Base-by-base conservation (phyloP, 2,888 invertebrate species). In the Tricholauxania praeusta region DNA sequence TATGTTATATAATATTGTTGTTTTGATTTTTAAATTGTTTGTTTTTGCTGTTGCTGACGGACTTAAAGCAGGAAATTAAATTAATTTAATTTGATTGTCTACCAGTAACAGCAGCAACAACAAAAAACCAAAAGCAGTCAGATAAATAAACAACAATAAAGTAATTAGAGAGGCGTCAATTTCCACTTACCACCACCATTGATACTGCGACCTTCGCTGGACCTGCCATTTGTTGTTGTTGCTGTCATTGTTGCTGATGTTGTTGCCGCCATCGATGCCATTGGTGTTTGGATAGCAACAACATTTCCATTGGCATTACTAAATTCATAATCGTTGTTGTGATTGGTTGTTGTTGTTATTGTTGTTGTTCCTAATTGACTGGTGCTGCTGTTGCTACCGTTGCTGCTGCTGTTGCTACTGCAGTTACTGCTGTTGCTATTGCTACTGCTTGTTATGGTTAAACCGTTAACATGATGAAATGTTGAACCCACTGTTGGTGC, bases 141-240 rank as follows among this genome's bases (percentile, higher is more conserved):
- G 62, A 48, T 22, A 70, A 69, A 51, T 49, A 55, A 7, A 68
- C 28, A 57, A 28, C 32, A 49, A 65, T 22, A 52, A 59, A 49
- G n/a, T n/a, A 57, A 14, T n/a, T 47, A 39, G 7, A 32, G 8
- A n/a, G 48, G 7, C 10, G 2, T 28, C 32, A 32, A 15, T 17
- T 28, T 60, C 55, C 62, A n/a, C 39, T 14, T 55, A 39, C 15
- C 52, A 6, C 39, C 83, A 82, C 71, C 84, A 74, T 80, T 76
- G 71, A 78, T 76, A 39, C 39, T 10, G 74, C 81, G 80, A 79
- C 79, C 80, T 80, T 82, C 84, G 76, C 79, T 79, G 77, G 78
- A 78, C 77, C 66, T 73, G 32, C 60, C 49, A 62, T 69, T 39
- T 63, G 55, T 52, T 66, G 73, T 68, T 67, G 64, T 64, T 62